phyloP scores from a whole-genome alignment of 2,797 vertebrate genomes.

The Alectoris magna region DNA sequence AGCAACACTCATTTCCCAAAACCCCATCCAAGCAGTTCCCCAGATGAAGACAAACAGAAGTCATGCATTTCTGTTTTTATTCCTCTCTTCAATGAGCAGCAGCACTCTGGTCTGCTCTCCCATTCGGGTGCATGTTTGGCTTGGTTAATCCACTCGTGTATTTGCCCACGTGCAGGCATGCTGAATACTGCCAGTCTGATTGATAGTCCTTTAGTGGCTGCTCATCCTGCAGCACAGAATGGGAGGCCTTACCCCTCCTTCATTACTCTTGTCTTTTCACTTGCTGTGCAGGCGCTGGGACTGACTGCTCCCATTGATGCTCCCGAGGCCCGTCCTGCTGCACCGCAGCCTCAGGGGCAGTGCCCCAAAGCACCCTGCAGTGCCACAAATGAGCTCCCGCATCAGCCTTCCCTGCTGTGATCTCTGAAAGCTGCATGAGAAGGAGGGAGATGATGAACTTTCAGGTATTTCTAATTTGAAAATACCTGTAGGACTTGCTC shows the following conservation, averaged over 20 bases:
- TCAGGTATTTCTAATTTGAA: constrained; percentile 58
- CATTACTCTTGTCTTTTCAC: neutral
- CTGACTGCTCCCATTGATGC: neutral
- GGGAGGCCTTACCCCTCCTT: neutral
- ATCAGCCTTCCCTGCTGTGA: neutral
- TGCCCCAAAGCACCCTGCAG: neutral
- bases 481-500: constrained; percentile 61
- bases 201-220: neutral
- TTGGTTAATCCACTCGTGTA: neutral
- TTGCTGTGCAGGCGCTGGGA: neutral
- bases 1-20: neutral
- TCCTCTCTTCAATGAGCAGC: neutral
- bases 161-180: neutral
- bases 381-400: constrained; percentile 11
- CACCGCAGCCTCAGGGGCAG: too few relatives aligned
- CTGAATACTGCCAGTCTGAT: neutral
- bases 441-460: constrained; percentile 28
- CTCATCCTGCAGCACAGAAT: neutral
- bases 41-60: neutral
- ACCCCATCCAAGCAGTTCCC: neutral
- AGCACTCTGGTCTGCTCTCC: neutral
- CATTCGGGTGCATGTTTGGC: neutral
- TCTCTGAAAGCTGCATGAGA: constrained; percentile 28
- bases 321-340: rapidly evolving
- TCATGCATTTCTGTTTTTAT: neutral